Conservation (phyloP, 1,140 invertebrate species). For the Galleria mellonella region DNA sequence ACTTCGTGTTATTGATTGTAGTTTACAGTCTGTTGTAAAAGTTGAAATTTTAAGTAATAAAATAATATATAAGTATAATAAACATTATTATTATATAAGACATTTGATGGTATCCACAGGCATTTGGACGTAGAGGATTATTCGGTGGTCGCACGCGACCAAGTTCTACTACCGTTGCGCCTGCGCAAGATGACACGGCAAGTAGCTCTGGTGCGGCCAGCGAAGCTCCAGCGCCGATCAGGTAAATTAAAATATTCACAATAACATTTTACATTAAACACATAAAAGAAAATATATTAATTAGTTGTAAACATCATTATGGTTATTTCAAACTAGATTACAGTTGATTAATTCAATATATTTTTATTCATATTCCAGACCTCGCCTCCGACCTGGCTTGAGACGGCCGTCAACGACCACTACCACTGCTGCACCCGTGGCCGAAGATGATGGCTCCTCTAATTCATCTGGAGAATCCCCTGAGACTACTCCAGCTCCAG, state of each 20-base stretch:
- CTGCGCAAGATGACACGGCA: conserved; percentile 21
- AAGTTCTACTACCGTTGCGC: conserved; percentile 37
- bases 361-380: conserved; percentile 11
- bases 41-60: no score
- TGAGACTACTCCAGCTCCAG: conserved; percentile 47
- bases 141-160: conserved; percentile 50
- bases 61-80: no score
- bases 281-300: no score
- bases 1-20: no score
- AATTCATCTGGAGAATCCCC: conserved; percentile 36
- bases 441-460: conserved; percentile 34
- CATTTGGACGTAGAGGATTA: conserved; percentile 54
- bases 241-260: conserved; percentile 15
- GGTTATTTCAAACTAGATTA: no score
- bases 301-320: no score
- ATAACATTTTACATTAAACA: no score
- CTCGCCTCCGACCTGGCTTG: conserved; percentile 44
- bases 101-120: conserved; percentile 31
- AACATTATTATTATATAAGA: no score
- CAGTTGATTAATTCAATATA: no score
- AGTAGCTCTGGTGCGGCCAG: conserved; percentile 21
- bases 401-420: conserved; percentile 28
- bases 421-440: conserved; percentile 28
- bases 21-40: no score
- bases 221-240: conserved; percentile 36